Conservation (phyloP, 2,888 invertebrate genomes). For the Archips xylosteana region DNA sequence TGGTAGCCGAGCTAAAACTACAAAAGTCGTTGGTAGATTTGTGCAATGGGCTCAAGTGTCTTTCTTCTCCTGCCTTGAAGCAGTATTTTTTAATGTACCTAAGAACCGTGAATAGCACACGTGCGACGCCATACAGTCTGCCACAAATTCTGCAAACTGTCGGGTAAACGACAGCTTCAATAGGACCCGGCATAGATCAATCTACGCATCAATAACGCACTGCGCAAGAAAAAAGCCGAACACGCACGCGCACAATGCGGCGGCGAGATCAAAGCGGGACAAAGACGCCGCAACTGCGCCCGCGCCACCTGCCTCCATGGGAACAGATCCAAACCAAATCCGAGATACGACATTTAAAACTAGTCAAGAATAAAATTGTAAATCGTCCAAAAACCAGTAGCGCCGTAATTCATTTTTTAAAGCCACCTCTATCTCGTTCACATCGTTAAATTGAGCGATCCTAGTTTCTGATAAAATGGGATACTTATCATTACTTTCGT, state of each 20-base stretch:
- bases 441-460: constrained; percentile 41
- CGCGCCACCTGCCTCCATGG: constrained; percentile 82
- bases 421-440: constrained; percentile 48
- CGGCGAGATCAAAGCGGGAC: constrained; percentile 75
- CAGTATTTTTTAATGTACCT: constrained; percentile 12
- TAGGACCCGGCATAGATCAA: constrained; percentile 66
- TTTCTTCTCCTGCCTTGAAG: background rate
- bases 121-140: constrained; percentile 50
- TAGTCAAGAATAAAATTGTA: constrained; percentile 39
- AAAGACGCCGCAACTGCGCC: constrained; percentile 75
- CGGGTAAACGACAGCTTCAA: constrained; percentile 44
- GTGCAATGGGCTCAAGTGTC: background rate
- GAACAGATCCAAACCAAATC: constrained; percentile 66
- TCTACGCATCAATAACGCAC: constrained; percentile 62
- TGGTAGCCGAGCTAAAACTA: background rate
- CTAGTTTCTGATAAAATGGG: constrained; percentile 31
- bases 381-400: constrained; percentile 41
- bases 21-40: background rate
- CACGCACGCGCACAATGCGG: constrained; percentile 76
- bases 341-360: constrained; percentile 41
- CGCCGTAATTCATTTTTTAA: constrained; percentile 39
- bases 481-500: constrained; percentile 14
- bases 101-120: constrained; percentile 20
- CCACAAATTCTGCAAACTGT: constrained; percentile 42
- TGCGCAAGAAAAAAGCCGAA: constrained; percentile 67